Percentiles rank a stretch among this genome's conserved stretches.
These are phyloP conservation scores for Yponomeuta evonymella DNA, from an alignment of 2,888 invertebrate species.

Conservation along the genomic window DNA sequence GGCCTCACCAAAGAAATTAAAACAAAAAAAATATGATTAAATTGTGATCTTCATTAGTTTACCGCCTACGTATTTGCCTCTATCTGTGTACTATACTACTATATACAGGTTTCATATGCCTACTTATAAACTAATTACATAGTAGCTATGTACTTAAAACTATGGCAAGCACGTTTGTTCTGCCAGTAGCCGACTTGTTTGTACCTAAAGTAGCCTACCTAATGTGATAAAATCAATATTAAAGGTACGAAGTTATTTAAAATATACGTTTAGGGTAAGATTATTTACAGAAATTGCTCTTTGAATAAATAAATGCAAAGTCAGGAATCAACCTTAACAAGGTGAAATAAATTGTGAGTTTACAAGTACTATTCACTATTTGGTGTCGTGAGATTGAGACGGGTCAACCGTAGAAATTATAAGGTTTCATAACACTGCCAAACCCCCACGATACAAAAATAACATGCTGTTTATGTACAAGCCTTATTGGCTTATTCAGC, in stretches of 20 bases:
- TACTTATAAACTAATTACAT: slow-evolving; percentile 18
- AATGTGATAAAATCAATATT: background rate
- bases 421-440: too few relatives aligned
- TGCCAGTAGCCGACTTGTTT: background rate
- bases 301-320: slow-evolving; percentile 42
- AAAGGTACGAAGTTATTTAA: background rate
- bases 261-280: slow-evolving; percentile 6
- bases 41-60: background rate
- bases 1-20: too few relatives aligned
- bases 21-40: too few relatives aligned
- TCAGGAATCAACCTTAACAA: slow-evolving; percentile 33
- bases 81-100: slow-evolving; percentile 10
- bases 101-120: slow-evolving; percentile 10
- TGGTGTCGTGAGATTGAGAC: too few relatives aligned
- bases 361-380: too few relatives aligned
- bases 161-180: slow-evolving; percentile 8
- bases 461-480: too few relatives aligned
- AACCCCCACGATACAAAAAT: too few relatives aligned
- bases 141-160: slow-evolving; percentile 16
- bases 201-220: background rate
- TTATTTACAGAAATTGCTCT: slow-evolving; percentile 28
- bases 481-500: too few relatives aligned
- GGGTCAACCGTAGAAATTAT: too few relatives aligned
- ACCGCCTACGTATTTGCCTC: background rate
- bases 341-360: background rate